A percentile compares a stretch with the other conserved stretches of the same genome.
These are phyloP conservation scores for Hylyphantes graminicola DNA, from an alignment of 1,140 invertebrate species.

Conservation along the genomic window DNA sequence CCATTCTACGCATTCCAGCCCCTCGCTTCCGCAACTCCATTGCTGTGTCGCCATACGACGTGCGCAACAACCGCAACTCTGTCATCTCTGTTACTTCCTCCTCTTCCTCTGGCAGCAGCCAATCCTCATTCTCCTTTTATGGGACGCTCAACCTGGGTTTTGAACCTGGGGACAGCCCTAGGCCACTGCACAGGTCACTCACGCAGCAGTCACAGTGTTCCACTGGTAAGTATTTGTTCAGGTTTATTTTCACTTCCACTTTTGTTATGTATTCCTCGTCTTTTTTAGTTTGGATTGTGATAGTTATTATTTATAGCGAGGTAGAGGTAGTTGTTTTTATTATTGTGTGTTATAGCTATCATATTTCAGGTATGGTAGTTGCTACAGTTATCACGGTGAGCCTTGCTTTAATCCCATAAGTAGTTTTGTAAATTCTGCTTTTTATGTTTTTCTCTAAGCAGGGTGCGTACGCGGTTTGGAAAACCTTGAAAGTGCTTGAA, in stretches of 20 bases:
- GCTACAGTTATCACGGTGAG: too few relatives aligned
- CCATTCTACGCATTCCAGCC: constrained; percentile 67
- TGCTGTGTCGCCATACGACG: constrained; percentile 73
- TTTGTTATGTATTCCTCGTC: background rate
- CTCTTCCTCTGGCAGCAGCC: constrained; percentile 70
- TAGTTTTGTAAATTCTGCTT: too few relatives aligned
- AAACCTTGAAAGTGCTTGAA: too few relatives aligned
- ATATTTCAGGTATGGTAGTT: background rate
- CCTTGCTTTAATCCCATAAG: too few relatives aligned
- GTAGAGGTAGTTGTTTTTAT: background rate
- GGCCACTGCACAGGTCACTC: constrained; percentile 75
- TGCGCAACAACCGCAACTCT: constrained; percentile 78
- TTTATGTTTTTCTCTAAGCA: too few relatives aligned
- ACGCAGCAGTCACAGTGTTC: constrained; percentile 82
- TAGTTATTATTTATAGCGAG: background rate
- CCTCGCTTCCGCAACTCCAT: constrained; percentile 82
- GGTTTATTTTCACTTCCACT: background rate
- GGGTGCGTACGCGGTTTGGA: too few relatives aligned
- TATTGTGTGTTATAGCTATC: background rate
- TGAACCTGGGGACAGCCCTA: constrained; percentile 70
- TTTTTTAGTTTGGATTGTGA: background rate
- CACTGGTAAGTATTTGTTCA: constrained; percentile 72
- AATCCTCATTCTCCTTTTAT: constrained; percentile 67
- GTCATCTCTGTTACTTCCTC: constrained; percentile 79
- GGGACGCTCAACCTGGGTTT: constrained; percentile 69